Evolutionary conservation across 2,113 vertebrate species (phyloP), one percentile per base, ranked within the genome.

Genomic region (Phocoena sinus): DNA sequence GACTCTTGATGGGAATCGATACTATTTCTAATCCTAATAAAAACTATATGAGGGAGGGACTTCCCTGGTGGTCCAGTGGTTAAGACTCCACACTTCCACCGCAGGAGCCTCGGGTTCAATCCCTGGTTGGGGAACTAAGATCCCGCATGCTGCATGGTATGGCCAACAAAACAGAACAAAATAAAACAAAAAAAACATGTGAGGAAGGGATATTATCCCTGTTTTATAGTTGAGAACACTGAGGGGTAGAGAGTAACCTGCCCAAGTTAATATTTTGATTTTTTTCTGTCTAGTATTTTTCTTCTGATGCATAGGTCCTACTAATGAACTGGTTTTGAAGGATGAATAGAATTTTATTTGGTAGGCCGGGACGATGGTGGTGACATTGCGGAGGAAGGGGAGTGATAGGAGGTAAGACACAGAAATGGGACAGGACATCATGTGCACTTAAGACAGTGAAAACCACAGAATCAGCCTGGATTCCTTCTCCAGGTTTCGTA

Each of bases 211-310:
- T 58, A 33, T 87, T 89, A 41, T 47, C 44, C 47, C n/a, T 79
- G 28, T 81, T 93, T 65, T 58, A 20, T 79, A 93, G n/a, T 23
- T 88, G 50, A 95, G 85, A 84, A 94, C 89, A 83, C 91, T 62
- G 47, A 89, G 2, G 4, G 63, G 28, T 67, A 50, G 67, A 86
- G 3, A 89, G 26, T 76, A 96, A 88, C 12, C 21, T 73, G 15
- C 53, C 74, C 23, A 67, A 71, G 28, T 77, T 89, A 80, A 84
- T 84, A 58, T 88, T 68, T 87, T 71, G 5, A 18, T 65, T 96
- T 91, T 60, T 85, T 77, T 80, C 41, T 89, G 28, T 70, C 38
- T 83, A 41, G 21, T 68, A 25, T 58, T 80, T 93, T 88, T 84
- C 70, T 74, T 87, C 47, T 33, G 23, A 36, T 79, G n/a, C 17